A percentile compares a stretch with the other conserved stretches of the same genome.
phyloP scores from a whole-genome alignment of 2,113 vertebrate genomes.

The Pseudorhombus dupliciocellatus region DNA sequence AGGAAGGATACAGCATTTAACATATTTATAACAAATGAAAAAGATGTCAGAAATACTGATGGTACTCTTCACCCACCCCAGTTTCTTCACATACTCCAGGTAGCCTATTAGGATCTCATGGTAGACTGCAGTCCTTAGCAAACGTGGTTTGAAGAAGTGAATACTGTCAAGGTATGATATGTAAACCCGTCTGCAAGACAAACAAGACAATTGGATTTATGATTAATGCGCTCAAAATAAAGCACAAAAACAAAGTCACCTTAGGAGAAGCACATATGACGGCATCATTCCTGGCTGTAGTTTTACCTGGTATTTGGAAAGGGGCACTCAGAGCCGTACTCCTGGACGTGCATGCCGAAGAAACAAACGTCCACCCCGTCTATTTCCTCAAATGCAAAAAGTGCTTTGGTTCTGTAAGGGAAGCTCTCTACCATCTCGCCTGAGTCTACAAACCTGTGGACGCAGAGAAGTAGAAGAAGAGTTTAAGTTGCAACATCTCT shows the following conservation, averaged over 20 bases:
- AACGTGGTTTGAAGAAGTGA: constrained; percentile 96
- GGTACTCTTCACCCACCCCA: constrained; percentile 85
- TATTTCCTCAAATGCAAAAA: constrained; percentile 99
- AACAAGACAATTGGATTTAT: not conserved
- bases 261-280: not conserved
- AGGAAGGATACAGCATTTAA: not conserved
- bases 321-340: constrained; percentile 95
- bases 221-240: not conserved
- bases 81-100: constrained; percentile 97
- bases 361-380: constrained; percentile 97
- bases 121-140: constrained; percentile 96
- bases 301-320: constrained; percentile 96
- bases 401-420: constrained; percentile 99
- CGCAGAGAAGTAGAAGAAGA: not conserved
- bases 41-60: not conserved
- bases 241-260: not conserved
- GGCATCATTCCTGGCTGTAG: no score
- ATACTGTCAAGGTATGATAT: constrained; percentile 99
- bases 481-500: not conserved
- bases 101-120: constrained; percentile 99
- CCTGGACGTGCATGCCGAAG: constrained; percentile 99
- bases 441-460: constrained; percentile 92
- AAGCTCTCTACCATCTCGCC: constrained; percentile 96
- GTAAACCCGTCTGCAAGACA: constrained; percentile 89
- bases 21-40: not conserved